Evolutionary conservation across 2,888 invertebrate species (phyloP).

Genomic region (Caenorhabditis panamensis): DNA sequence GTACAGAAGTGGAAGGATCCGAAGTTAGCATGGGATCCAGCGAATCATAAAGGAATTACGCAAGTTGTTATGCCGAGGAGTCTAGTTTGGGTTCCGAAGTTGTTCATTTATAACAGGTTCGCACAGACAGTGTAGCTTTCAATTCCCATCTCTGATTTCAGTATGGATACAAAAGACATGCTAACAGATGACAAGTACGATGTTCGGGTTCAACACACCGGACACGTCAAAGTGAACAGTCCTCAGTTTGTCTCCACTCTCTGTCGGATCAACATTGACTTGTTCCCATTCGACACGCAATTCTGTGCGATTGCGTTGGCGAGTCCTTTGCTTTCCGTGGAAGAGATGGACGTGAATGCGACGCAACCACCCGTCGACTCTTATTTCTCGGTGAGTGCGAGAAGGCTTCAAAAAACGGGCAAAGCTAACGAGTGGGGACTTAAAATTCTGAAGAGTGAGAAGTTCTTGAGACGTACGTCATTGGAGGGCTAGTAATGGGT

Average conservation of each 20-base stretch:
- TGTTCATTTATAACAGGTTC: constrained; percentile 79
- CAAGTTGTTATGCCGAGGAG: constrained; percentile 78
- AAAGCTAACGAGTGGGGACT: neutral
- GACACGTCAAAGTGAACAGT: constrained; percentile 77
- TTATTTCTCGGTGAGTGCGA: constrained; percentile 72
- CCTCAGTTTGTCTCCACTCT: constrained; percentile 76
- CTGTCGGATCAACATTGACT: constrained; percentile 76
- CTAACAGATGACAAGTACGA: constrained; percentile 77
- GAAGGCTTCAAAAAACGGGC: constrained; percentile 19
- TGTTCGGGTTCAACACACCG: constrained; percentile 74
- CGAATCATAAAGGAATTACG: constrained; percentile 69
- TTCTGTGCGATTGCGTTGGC: constrained; percentile 80
- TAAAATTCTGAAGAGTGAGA: constrained; percentile 13
- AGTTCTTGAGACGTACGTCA: constrained; percentile 3
- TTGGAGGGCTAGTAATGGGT: neutral
- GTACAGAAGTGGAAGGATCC: constrained; percentile 78
- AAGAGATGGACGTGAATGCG: constrained; percentile 79
- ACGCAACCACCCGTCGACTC: constrained; percentile 75
- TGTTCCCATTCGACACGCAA: constrained; percentile 80
- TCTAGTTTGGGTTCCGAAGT: constrained; percentile 78
- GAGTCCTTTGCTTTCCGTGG: constrained; percentile 76
- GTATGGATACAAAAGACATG: constrained; percentile 80
- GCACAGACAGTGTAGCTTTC: too few species aligned
- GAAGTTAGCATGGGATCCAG: constrained; percentile 75
- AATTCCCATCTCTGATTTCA: constrained; percentile 20